Evolutionary conservation across 2,797 vertebrate species (phyloP).

Genomic region (Alca torda): DNA sequence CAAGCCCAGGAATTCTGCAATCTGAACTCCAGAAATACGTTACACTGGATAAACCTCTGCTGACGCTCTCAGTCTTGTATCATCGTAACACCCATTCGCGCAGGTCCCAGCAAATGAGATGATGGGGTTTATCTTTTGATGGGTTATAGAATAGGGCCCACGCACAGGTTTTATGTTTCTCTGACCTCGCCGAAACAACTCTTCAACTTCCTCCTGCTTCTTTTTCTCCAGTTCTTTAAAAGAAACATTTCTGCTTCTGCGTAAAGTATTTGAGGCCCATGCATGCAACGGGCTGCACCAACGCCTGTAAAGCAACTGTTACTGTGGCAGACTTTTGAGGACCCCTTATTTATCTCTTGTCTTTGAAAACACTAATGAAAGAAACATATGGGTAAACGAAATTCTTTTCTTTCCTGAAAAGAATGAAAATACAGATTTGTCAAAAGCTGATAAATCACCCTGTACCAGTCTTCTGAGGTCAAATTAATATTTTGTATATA

Average conservation of each 20-base stretch:
- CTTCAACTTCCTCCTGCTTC: neutral
- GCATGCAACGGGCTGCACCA: neutral
- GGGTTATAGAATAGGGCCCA: neutral
- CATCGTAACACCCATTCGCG: rapidly evolving
- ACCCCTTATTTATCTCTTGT: neutral
- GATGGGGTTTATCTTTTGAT: neutral
- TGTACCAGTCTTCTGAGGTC: neutral
- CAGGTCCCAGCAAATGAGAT: neutral
- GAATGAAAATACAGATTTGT: neutral
- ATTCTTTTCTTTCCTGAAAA: neutral
- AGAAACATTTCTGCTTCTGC: neutral
- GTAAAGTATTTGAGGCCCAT: neutral
- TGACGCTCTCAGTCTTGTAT: neutral
- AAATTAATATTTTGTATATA: neutral
- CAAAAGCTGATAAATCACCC: neutral
- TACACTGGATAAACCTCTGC: neutral
- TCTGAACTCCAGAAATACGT: neutral
- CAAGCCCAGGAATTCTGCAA: neutral
- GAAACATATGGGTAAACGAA: rapidly evolving
- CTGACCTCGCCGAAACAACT: neutral
- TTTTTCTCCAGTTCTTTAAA: neutral
- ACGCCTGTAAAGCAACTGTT: neutral
- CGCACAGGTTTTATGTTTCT: neutral
- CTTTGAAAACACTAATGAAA: neutral
- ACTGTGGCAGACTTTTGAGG: neutral